Evolutionary conservation across 1,140 invertebrate species (phyloP).

Genomic region (Pomphorhynchus laevis): DNA sequence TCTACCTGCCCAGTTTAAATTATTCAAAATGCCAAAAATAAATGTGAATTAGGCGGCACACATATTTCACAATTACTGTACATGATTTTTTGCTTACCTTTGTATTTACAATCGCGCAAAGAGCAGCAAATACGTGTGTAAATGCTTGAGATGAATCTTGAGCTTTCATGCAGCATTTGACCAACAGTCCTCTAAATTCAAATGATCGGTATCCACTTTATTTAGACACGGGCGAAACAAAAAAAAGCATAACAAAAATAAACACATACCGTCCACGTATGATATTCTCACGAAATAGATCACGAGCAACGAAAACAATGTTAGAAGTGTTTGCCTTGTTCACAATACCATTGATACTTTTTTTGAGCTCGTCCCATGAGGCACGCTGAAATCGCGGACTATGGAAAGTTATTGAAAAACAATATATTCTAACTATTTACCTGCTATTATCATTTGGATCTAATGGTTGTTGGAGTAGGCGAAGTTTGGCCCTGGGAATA

Average conservation of each 20-base stretch:
- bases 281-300: constrained; percentile 69
- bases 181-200: constrained; percentile 32
- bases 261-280: constrained; percentile 36
- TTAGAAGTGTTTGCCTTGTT: constrained; percentile 92
- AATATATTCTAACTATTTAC: constrained; percentile 14
- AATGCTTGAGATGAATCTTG: constrained; percentile 83
- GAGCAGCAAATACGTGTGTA: constrained; percentile 71
- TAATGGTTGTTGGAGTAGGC: constrained; percentile 65
- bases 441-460: constrained; percentile 34
- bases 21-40: too few relatives aligned
- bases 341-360: constrained; percentile 85
- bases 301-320: constrained; percentile 52
- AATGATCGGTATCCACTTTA: constrained; percentile 1
- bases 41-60: too few relatives aligned
- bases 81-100: constrained; percentile 32
- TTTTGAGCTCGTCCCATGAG: constrained; percentile 89
- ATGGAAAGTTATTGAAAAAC: constrained; percentile 9
- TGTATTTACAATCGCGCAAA: constrained; percentile 68
- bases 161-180: constrained; percentile 64
- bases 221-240: constrained; percentile 10
- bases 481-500: constrained; percentile 70
- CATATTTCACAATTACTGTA: too few relatives aligned
- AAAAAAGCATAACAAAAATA: too few relatives aligned
- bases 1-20: too few relatives aligned
- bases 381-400: constrained; percentile 65